Conservation (phyloP, 2,797 vertebrate genomes). For the Oreochromis grahami region DNA sequence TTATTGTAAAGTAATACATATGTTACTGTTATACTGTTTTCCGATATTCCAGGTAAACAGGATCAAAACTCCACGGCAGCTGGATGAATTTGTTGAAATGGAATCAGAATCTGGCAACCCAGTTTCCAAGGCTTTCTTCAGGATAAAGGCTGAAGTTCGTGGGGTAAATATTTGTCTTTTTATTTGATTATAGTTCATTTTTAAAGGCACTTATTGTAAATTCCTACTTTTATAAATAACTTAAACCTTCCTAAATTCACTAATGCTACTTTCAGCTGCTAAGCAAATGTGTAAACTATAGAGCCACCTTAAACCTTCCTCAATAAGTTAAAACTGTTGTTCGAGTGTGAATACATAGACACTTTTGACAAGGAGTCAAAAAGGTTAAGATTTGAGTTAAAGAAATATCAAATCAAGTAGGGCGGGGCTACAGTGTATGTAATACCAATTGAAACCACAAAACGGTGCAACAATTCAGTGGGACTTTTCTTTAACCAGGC, state of each 20-base stretch:
- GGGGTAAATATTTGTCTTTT: conserved; percentile 77
- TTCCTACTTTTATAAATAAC: not conserved
- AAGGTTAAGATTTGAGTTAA: not conserved
- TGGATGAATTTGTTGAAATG: conserved; percentile 96
- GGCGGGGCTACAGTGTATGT: not conserved
- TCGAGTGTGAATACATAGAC: not conserved
- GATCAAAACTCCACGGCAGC: conserved; percentile 95
- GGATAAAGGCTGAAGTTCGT: conserved; percentile 86
- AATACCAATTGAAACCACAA: not conserved
- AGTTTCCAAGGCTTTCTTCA: conserved; percentile 86
- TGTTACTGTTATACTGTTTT: not conserved
- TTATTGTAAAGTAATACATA: not conserved
- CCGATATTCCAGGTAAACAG: conserved; percentile 84
- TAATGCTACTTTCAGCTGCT: not conserved
- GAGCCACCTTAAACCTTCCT: not conserved
- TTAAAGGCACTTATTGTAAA: not conserved
- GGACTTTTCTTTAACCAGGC: not conserved
- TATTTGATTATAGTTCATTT: not conserved
- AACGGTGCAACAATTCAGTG: not conserved
- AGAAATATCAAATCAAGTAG: not conserved
- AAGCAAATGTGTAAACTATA: not conserved
- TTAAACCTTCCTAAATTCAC: not conserved
- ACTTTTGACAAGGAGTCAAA: too few species aligned
- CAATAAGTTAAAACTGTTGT: not conserved
- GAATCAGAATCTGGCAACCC: conserved; percentile 85